Base-by-base conservation (phyloP, 2,888 invertebrate species). In the Tigriopus californicus region DNA sequence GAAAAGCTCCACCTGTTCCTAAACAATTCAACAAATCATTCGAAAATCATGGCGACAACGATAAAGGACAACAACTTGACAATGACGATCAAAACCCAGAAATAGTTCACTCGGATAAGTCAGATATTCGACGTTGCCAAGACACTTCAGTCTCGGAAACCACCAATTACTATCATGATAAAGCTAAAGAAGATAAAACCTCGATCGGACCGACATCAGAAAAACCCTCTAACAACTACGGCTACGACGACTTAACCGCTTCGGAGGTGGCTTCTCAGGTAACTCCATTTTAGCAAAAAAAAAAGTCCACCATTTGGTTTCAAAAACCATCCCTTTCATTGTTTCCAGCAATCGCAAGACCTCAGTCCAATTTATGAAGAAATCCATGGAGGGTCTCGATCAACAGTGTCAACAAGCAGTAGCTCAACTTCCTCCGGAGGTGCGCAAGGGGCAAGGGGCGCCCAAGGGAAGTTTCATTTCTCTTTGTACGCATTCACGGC, bases 321-420 rank as follows among this genome's bases (percentile, higher is more conserved):
- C n/a, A 33, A 33, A 33, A 33, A 5, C 33, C 33, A 33, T 33
- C 8, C 33, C 24, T 18, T 52, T 49, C 18, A 15, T n/a, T 48
- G 20, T n/a, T 22, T 54, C 18, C 20, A 54, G 54, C 18, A 18
- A 40, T 40, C 54, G 1, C 33, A 58, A 40, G 58, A 58, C 33
- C 47, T 58, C 12, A 58, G 58, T 18, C 58, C 58, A 15, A 58
- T 58, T 10, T 58, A 58, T 33, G 58, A 58, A 33, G 58, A 58
- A 25, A 58, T 58, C 8, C 44, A 46, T 18, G 58, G 58, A 3
- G n/a, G 44, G 15, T 44, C 44, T 15, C n/a, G 44, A 44, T 44
- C 44, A 4, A 44, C 15, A 3, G 44, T 44, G 15, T 44, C 44
- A 3, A 44, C 44, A 5, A 44, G 44, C 10, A 44, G 18, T 44